Conservation (phyloP, 2,113 vertebrate species). For the Malurus alboscapulatus region DNA sequence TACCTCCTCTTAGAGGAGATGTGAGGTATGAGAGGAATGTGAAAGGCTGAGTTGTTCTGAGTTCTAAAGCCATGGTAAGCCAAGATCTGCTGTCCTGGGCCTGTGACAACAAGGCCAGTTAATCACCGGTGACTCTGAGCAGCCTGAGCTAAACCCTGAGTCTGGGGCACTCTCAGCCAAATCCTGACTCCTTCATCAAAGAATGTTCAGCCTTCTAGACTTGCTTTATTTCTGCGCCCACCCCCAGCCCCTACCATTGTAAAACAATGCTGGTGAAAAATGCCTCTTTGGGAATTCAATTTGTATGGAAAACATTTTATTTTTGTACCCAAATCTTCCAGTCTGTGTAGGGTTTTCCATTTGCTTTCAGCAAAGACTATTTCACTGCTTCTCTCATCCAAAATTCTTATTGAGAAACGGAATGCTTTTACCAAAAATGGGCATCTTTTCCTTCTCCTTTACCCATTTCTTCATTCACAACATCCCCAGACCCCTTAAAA, state of each 20-base stretch:
- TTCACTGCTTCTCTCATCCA: constrained; percentile 17
- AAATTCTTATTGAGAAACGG: constrained; percentile 20
- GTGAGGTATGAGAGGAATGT: background rate
- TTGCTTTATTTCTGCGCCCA: background rate
- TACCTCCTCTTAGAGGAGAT: background rate
- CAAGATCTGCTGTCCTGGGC: background rate
- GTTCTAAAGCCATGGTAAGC: background rate
- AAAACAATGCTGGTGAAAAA: constrained; percentile 38
- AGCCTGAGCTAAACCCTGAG: constrained; percentile 3
- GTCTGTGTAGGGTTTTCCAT: constrained; percentile 6
- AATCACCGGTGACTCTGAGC: background rate
- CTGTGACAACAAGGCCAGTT: background rate
- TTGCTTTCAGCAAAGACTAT: constrained; percentile 26
- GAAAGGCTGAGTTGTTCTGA: background rate
- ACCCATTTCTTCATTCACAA: background rate
- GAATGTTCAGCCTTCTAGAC: constrained; percentile 6
- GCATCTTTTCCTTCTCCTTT: constrained; percentile 32
- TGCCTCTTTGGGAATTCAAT: constrained; percentile 16
- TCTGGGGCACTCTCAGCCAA: background rate
- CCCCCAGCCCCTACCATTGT: background rate
- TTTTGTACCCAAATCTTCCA: constrained; percentile 8
- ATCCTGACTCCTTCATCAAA: background rate
- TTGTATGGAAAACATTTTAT: constrained; percentile 24
- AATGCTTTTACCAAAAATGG: constrained; percentile 57
- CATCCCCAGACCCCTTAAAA: constrained; percentile 10